Percentiles rank a stretch among this genome's conserved stretches.
Evolutionary conservation across 2,888 invertebrate species (phyloP).

Genomic region (Pyralis farinalis): DNA sequence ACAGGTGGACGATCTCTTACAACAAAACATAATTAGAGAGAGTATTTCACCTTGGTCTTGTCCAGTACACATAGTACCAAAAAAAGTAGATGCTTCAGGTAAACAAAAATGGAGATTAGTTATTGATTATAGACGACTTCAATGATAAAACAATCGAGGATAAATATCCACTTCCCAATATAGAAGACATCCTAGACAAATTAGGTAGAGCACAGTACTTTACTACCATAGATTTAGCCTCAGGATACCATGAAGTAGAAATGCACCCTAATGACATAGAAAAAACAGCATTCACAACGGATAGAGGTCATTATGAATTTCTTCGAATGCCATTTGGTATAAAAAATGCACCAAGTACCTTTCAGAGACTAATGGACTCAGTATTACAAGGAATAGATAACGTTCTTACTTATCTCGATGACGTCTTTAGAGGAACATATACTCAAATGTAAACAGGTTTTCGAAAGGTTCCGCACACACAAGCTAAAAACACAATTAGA

Average conservation of each 20-base stretch:
- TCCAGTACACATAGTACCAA: slow-evolving; percentile 22
- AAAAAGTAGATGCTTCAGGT: slow-evolving; percentile 22
- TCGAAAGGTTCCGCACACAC: slow-evolving; percentile 21
- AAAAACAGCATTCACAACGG: slow-evolving; percentile 35
- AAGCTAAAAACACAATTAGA: slow-evolving; percentile 25
- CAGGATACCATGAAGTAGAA: slow-evolving; percentile 23
- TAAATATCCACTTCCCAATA: slow-evolving; percentile 27
- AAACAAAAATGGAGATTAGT: slow-evolving; percentile 22
- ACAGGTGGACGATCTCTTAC: slow-evolving; percentile 20
- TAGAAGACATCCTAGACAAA: slow-evolving; percentile 24
- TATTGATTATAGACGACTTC: slow-evolving; percentile 20
- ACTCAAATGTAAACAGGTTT: slow-evolving; percentile 22
- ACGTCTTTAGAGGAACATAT: slow-evolving; percentile 29
- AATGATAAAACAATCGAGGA: slow-evolving; percentile 27
- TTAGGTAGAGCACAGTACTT: slow-evolving; percentile 25
- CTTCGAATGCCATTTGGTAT: slow-evolving; percentile 36
- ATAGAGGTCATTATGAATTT: slow-evolving; percentile 35
- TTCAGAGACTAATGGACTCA: slow-evolving; percentile 37
- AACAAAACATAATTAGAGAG: slow-evolving; percentile 21
- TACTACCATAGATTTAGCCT: slow-evolving; percentile 25
- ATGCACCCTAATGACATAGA: slow-evolving; percentile 20
- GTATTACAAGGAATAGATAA: slow-evolving; percentile 30
- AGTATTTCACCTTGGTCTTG: slow-evolving; percentile 22
- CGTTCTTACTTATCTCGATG: slow-evolving; percentile 28
- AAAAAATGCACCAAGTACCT: slow-evolving; percentile 34